Evolutionary conservation across 2,113 vertebrate genomes (phyloP).

Genomic region (Rallus limicola): DNA sequence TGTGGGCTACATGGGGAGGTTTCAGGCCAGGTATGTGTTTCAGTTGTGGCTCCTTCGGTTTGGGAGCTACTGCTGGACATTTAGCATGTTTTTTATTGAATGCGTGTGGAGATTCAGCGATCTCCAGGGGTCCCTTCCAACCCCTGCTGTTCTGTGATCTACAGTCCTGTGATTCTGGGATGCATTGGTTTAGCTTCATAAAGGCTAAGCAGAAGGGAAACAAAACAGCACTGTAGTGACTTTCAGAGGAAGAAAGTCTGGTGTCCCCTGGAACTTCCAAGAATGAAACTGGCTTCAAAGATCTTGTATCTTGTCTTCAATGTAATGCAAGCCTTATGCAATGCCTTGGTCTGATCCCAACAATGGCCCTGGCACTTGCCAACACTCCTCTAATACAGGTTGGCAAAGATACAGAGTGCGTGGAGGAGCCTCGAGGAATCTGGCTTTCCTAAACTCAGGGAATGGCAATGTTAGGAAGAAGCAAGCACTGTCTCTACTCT

Average conservation of each 20-base stretch:
- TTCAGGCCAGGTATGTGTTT: too few species aligned
- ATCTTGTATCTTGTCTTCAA: background rate
- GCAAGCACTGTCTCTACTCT: background rate
- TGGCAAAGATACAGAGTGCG: background rate
- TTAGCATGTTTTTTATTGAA: too few species aligned
- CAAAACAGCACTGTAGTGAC: background rate
- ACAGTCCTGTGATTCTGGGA: too few species aligned
- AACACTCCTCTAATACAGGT: background rate
- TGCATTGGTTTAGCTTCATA: background rate
- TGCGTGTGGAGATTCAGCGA: too few species aligned
- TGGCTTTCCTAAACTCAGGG: background rate
- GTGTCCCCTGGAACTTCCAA: background rate
- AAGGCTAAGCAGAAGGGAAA: background rate
- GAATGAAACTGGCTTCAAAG: background rate
- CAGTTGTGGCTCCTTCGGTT: too few species aligned
- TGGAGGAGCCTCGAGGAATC: slow-evolving; percentile 13
- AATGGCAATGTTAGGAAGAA: background rate
- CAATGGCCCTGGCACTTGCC: background rate
- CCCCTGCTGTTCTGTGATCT: too few species aligned
- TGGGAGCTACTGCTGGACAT: too few species aligned
- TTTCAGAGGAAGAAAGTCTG: background rate
- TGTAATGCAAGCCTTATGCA: background rate
- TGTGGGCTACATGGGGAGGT: too few species aligned
- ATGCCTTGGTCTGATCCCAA: accelerated
- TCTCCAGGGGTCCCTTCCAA: too few species aligned